A percentile compares a stretch with the other conserved stretches of the same genome.
These are phyloP conservation scores for Amphipoea lucens DNA, from an alignment of 2,888 invertebrate genomes.

Conservation along the genomic window DNA sequence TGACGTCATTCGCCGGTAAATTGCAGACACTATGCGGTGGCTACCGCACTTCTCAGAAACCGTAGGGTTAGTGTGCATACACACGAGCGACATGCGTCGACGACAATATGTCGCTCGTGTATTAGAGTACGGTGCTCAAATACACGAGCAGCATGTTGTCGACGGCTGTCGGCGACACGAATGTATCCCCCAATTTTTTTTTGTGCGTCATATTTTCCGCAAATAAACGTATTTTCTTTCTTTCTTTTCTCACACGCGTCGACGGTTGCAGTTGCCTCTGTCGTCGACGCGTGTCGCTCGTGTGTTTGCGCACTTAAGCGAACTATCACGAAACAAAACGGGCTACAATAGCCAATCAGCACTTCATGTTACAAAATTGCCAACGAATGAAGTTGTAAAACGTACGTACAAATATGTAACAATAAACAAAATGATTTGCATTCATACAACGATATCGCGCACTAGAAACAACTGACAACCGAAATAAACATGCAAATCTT, in stretches of 20 bases:
- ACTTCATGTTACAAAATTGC: not conserved
- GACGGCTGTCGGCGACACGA: not conserved
- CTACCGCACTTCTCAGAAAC: no score
- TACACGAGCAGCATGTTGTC: not conserved
- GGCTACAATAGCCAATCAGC: not conserved
- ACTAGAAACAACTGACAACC: slow-evolving; percentile 1
- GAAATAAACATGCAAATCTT: slow-evolving; percentile 19
- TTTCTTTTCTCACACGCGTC: not conserved
- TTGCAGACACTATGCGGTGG: no score
- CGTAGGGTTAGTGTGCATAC: no score
- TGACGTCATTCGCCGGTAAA: no score
- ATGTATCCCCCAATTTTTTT: not conserved
- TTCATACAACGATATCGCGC: not conserved
- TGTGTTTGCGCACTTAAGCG: not conserved
- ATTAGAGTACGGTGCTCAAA: not conserved
- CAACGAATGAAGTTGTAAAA: slow-evolving; percentile 4
- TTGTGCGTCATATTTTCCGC: not conserved
- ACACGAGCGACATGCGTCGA: not conserved
- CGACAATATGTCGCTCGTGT: not conserved
- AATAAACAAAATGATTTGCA: slow-evolving; percentile 32
- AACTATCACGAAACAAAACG: not conserved
- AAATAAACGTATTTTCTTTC: not conserved
- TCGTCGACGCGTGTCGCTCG: no score
- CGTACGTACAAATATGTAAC: not conserved
- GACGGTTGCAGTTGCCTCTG: not conserved